Evolutionary conservation across 1,140 invertebrate species (phyloP), one percentile per base, ranked within the genome.

Genomic region (Zaprionus davidi): DNA sequence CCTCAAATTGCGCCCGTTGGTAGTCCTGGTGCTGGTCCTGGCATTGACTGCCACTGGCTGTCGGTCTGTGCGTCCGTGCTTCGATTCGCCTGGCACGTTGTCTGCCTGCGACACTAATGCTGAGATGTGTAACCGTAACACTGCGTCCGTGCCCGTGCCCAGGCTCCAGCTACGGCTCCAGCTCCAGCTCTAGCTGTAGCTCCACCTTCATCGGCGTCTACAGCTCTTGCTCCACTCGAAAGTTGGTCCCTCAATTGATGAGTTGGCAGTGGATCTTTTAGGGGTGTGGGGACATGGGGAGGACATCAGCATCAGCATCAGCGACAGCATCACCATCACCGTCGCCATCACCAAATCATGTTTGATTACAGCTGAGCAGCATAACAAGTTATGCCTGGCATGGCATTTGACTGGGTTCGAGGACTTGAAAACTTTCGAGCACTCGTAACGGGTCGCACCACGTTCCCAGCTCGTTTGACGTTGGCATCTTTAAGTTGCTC

Each of bases 281-380:
- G 24, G 7, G 26, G 12, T 70, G 44, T 46, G 26, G 9, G 28
- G 38, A 7, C 26, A 7, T 3, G 41, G 38, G n/a, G 6, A 44
- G 41, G 13, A 12, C 36, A 13, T 38, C 41, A n/a, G 5, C 15
- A 41, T 7, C 41, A 17, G 41, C 41, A 20, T 46, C 41, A 51
- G 20, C 46, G 67, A 46, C 81, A 79, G 60, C 69, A 60, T 72
- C 70, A 74, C 66, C 78, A 70, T n/a, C 15, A n/a, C 38, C 28
- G 17, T 38, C 53, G 28, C 38, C 55, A 34, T 44, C 55, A 49
- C 26, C 31, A 75, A 90, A 90, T 90, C 86, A 85, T 82, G 86
- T 90, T 90, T 90, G 85, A 90, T 90, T 90, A 90, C 86, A 90
- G 82, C 82, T 86, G 82, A 90, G 86, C 68, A 78, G 85, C 85